Percentiles rank a stretch among this genome's conserved stretches.
Evolutionary conservation across 2,113 vertebrate genomes (phyloP).

Genomic region (Ochotona princeps): DNA sequence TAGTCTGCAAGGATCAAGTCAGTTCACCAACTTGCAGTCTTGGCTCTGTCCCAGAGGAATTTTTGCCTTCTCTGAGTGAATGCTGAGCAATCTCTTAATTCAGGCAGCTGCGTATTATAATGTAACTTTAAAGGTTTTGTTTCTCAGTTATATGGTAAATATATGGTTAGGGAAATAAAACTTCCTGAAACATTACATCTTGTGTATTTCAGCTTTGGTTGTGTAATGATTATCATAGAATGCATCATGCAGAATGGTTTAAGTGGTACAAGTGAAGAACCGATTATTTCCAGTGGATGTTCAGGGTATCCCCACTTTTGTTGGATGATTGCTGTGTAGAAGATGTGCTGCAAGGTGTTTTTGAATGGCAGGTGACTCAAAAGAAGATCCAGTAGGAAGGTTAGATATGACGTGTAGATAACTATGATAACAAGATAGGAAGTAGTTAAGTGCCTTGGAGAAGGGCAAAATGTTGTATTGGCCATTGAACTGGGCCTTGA

Average conservation of each 20-base stretch:
- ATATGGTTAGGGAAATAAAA: background rate
- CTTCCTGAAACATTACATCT: background rate
- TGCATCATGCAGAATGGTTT: conserved; percentile 3
- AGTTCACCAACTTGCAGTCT: background rate
- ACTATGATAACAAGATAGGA: background rate
- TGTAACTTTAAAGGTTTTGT: conserved; percentile 19
- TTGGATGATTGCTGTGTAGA: background rate
- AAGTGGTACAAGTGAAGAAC: conserved; percentile 5
- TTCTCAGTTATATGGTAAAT: background rate
- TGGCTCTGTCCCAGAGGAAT: background rate
- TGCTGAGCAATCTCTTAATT: background rate
- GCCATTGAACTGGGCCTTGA: background rate
- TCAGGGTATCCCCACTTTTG: background rate
- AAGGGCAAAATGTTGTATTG: background rate
- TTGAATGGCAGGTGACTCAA: background rate
- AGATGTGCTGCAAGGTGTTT: background rate
- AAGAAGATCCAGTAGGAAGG: background rate
- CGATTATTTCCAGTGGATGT: background rate
- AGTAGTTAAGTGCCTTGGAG: background rate
- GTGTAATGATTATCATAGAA: background rate
- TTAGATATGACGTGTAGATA: background rate
- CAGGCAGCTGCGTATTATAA: background rate
- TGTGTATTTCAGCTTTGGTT: conserved; percentile 17
- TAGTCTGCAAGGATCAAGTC: background rate
- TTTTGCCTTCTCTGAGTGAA: conserved; percentile 17